Evolutionary conservation across 2,113 vertebrate species (phyloP).

Genomic region (Chinchilla lanigera): DNA sequence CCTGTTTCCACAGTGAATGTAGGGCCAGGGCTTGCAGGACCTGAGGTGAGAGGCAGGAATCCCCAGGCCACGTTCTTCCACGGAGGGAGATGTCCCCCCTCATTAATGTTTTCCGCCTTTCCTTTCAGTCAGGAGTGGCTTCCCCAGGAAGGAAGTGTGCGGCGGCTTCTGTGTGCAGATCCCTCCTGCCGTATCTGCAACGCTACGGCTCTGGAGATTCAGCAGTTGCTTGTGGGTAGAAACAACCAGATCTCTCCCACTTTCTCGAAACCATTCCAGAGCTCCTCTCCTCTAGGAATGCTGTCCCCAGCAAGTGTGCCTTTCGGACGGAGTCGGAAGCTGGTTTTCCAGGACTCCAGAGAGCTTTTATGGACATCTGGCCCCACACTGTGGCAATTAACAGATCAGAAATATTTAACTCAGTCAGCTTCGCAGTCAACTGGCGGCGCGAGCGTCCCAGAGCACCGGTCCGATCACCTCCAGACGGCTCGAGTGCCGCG

Average conservation of each 20-base stretch:
- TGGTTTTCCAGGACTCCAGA: background rate
- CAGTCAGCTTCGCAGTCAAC: background rate
- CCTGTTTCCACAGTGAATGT: background rate
- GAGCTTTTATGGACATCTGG: background rate
- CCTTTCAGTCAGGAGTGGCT: conserved; percentile 66
- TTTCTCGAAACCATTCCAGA: background rate
- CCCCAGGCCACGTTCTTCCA: background rate
- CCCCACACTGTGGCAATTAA: background rate
- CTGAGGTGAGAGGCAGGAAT: background rate
- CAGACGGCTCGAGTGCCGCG: background rate
- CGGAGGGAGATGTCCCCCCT: background rate
- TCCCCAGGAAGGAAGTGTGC: conserved; percentile 64
- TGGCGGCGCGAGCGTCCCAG: background rate
- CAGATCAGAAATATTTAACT: background rate
- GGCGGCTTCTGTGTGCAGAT: conserved; percentile 68
- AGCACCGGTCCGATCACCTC: background rate
- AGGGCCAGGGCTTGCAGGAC: background rate
- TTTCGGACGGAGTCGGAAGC: background rate
- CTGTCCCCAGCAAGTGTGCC: background rate
- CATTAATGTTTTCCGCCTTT: background rate
- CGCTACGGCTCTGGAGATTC: conserved; percentile 63
- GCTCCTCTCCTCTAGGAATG: background rate
- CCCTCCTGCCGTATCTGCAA: conserved; percentile 70
- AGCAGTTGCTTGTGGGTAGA: conserved; percentile 33
- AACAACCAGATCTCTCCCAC: background rate